Evolutionary conservation across 2,797 vertebrate genomes (phyloP).

Genomic region (Tapera naevia): DNA sequence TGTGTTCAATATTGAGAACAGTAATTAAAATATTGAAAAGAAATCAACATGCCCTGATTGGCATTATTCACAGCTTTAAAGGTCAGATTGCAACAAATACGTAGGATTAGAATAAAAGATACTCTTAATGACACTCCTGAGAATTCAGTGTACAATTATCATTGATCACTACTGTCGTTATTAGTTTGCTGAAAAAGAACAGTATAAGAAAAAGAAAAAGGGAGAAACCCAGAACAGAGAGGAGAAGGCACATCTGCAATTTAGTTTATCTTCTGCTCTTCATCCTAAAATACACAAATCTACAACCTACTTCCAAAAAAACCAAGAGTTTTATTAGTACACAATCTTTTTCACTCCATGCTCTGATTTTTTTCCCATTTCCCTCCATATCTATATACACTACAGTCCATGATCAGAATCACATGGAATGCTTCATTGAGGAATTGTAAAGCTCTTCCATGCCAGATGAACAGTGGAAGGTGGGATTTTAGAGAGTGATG

Average conservation of each 20-base stretch:
- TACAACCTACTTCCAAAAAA: neutral
- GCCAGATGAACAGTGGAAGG: neutral
- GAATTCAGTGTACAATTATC: neutral
- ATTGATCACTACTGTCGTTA: neutral
- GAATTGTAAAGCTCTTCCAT: neutral
- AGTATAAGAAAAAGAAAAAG: neutral
- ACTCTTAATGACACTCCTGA: neutral
- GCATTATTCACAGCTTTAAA: neutral
- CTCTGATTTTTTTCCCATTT: neutral
- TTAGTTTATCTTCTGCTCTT: neutral
- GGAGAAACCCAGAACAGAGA: neutral
- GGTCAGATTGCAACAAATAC: neutral
- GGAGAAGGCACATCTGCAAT: neutral
- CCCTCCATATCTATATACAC: neutral
- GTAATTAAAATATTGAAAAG: neutral
- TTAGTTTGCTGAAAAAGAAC: neutral
- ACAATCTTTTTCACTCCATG: neutral
- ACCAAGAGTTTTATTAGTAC: neutral
- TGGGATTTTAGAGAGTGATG: neutral
- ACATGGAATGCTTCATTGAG: rapidly evolving
- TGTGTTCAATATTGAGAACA: neutral
- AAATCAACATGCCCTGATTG: neutral
- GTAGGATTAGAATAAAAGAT: neutral
- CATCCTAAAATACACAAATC: neutral
- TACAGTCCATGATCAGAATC: neutral